Evolutionary conservation across 2,888 invertebrate species (phyloP), one percentile per base, ranked within the genome.

Genomic region (Stegana nigrithorax): DNA sequence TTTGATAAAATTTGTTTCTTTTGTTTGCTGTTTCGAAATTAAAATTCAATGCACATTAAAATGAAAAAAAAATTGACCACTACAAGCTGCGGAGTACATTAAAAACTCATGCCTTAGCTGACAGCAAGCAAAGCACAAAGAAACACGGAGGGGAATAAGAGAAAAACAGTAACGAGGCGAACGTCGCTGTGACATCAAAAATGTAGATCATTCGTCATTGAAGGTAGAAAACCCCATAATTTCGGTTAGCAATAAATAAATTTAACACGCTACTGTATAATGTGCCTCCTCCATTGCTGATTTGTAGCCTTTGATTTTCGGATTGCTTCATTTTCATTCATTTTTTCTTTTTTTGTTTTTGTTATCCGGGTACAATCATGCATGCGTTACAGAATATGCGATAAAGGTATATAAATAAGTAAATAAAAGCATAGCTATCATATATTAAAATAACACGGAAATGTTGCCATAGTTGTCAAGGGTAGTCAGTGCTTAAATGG

Each of bases 21-120:
- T 51, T n/a, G 2, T 42, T 42, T 4, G 14, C 23, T 25, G 27
- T 68, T 75, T 74, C 68, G 26, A 65, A 69, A 78, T 76, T 75
- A 72, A 76, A 76, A 76, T 73, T 73, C 75, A 76, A 71, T 71
- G 64, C 72, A 68, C 79, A 78, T 71, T 78, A 77, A 77, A 73
- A 70, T 69, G 72, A 76, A 69, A 75, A 68, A 56, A 76, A 75
- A 69, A 23, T 50, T 12, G 50, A 25, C 6, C 26, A 71, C 71
- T 70, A 67, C 65, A 71, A 62, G 47, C 57, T 50, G 66, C 60
- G 61, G 61, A 69, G 70, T 68, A 72, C 71, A 73, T 75, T 73
- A 68, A 73, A 75, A 74, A 73, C 61, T 72, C 75, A 70, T 72
- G 69, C 67, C 67, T 61, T 73, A 66, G 65, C 62, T 62, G 67